Percentiles rank a stretch among this genome's conserved stretches.
Conservation (phyloP, 2,888 invertebrate species). For the Ophion ventricosus region DNA sequence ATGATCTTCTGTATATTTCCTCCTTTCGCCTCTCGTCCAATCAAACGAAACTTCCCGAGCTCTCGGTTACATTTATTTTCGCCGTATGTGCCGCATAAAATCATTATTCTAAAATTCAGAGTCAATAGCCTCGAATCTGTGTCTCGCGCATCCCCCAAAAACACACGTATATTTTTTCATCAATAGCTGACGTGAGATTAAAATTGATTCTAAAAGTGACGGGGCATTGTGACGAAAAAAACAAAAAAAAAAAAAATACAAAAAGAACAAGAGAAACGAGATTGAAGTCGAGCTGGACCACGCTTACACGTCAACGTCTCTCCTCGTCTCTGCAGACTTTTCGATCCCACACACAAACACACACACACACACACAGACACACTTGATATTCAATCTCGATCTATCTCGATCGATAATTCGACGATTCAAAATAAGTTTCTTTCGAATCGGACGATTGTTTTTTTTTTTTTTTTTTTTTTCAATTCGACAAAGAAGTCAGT, state of each 20-base stretch:
- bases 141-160: constrained; percentile 42
- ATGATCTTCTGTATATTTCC: background rate
- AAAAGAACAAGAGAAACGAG: background rate
- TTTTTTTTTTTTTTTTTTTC: no score
- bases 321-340: background rate
- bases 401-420: constrained; percentile 39
- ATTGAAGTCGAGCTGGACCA: constrained; percentile 55
- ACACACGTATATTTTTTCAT: constrained; percentile 56
- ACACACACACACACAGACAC: constrained; percentile 61
- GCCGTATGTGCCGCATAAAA: constrained; percentile 54
- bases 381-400: constrained; percentile 45
- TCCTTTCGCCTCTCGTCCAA: background rate
- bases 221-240: constrained; percentile 13
- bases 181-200: constrained; percentile 18
- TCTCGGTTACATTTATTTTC: constrained; percentile 14
- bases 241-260: no score
- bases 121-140: constrained; percentile 46
- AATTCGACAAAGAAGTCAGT: background rate
- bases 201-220: constrained; percentile 18
- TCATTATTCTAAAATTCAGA: constrained; percentile 55
- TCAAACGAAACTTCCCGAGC: background rate
- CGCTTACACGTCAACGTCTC: constrained; percentile 40
- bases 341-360: constrained; percentile 45
- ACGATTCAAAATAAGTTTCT: background rate
- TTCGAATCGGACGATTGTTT: background rate